Percentiles rank a stretch among this genome's conserved stretches.
Evolutionary conservation across 2,888 invertebrate genomes (phyloP).

Genomic region (Globia sparganii): DNA sequence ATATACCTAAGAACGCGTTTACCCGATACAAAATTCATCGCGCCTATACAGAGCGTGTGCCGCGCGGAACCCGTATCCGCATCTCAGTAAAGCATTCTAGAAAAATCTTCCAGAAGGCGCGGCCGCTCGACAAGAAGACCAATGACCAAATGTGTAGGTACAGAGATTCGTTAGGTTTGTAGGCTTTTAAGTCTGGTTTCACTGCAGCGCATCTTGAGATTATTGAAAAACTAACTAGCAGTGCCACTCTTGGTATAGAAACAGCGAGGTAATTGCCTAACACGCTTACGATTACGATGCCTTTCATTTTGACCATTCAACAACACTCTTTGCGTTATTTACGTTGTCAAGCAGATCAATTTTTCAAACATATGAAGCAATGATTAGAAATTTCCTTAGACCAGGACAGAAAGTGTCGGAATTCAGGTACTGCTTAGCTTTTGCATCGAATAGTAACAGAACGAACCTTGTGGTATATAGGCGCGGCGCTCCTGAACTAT

Average conservation of each 20-base stretch:
- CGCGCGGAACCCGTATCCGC: too few species aligned
- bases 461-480: conserved; percentile 95
- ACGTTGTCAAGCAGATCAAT: neutral
- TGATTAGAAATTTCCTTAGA: neutral
- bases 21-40: neutral
- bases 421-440: neutral
- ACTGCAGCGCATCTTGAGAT: neutral
- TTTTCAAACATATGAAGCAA: neutral
- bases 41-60: neutral
- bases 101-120: neutral
- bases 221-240: neutral
- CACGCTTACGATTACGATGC: neutral
- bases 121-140: neutral
- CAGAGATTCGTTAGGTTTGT: neutral
- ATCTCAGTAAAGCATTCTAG: neutral
- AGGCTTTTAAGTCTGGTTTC: neutral
- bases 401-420: neutral
- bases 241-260: neutral
- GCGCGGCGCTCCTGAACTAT: conserved; percentile 97
- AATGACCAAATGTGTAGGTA: neutral
- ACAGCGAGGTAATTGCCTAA: neutral
- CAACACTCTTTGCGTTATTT: neutral
- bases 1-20: neutral
- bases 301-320: neutral
- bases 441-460: neutral